These are phyloP conservation scores for Coelopa frigida DNA, from an alignment of 1,140 invertebrate genomes.

Conservation along the genomic window DNA sequence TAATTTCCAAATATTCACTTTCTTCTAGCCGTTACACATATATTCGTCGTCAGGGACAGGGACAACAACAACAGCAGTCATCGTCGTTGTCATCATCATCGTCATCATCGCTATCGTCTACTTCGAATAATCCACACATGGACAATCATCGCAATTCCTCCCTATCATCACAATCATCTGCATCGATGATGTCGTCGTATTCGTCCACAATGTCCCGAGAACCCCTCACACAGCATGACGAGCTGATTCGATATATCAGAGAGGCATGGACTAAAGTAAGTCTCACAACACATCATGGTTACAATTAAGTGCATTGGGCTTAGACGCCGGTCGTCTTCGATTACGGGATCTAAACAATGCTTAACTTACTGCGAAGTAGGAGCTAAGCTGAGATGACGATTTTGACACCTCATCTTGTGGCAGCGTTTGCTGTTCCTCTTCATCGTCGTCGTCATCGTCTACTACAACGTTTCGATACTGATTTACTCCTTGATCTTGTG, in stretches of 20 bases:
- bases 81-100: constrained; percentile 22
- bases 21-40: constrained; percentile 33
- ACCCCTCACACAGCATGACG: constrained; percentile 38
- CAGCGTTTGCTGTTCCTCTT: too few species aligned
- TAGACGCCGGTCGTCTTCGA: too few species aligned
- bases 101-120: constrained; percentile 21
- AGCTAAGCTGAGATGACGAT: too few species aligned
- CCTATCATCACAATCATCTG: constrained; percentile 15
- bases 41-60: constrained; percentile 32
- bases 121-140: constrained; percentile 22
- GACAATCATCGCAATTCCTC: constrained; percentile 15
- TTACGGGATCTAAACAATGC: too few species aligned
- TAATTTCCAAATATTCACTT: neutral
- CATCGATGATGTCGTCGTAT: constrained; percentile 12
- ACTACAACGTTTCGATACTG: too few species aligned
- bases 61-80: constrained; percentile 24
- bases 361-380: too few species aligned
- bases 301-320: too few species aligned
- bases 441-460: too few species aligned
- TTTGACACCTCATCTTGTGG: too few species aligned
- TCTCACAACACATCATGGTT: too few species aligned
- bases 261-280: constrained; percentile 42
- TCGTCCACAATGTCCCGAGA: constrained; percentile 11
- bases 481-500: too few species aligned
- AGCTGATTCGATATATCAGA: constrained; percentile 39